phyloP scores from a whole-genome alignment of 2,888 invertebrate genomes.

The Drosophila hawaiiensis region DNA sequence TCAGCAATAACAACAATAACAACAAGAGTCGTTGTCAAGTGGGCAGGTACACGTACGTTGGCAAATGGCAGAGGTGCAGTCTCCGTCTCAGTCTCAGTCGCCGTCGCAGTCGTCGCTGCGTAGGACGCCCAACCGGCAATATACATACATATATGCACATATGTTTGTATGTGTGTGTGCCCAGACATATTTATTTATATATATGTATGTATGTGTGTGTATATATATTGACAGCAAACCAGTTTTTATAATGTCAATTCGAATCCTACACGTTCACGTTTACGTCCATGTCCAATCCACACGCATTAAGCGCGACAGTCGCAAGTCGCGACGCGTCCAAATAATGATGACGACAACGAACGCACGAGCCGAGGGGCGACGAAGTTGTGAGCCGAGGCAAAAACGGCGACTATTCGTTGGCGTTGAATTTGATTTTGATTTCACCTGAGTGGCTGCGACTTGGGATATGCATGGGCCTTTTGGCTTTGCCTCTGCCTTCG shows the following conservation, averaged over 20 bases:
- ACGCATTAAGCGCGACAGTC: constrained; percentile 81
- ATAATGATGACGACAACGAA: constrained; percentile 69
- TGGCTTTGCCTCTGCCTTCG: neutral
- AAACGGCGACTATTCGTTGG: constrained; percentile 57
- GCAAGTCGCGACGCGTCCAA: constrained; percentile 74
- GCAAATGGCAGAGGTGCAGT: constrained; percentile 13
- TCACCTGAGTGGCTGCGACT: constrained; percentile 72
- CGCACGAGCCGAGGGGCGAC: neutral
- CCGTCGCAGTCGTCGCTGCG: constrained; percentile 43
- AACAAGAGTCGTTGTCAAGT: constrained; percentile 61
- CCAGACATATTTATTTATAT: neutral
- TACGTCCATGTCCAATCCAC: constrained; percentile 71
- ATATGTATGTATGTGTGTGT: neutral
- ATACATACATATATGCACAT: constrained; percentile 15
- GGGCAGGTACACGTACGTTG: constrained; percentile 64
- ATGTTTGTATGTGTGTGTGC: neutral
- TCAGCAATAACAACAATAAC: constrained; percentile 25
- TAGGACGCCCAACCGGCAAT: constrained; percentile 69
- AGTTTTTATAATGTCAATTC: constrained; percentile 80
- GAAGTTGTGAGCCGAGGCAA: constrained; percentile 8
- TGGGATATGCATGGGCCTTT: constrained; percentile 21
- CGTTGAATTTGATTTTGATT: constrained; percentile 81
- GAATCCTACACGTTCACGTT: constrained; percentile 74
- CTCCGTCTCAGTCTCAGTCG: constrained; percentile 23
- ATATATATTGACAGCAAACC: constrained; percentile 75